Evolutionary conservation across 2,888 invertebrate genomes (phyloP).

Genomic region (Cancer borealis): DNA sequence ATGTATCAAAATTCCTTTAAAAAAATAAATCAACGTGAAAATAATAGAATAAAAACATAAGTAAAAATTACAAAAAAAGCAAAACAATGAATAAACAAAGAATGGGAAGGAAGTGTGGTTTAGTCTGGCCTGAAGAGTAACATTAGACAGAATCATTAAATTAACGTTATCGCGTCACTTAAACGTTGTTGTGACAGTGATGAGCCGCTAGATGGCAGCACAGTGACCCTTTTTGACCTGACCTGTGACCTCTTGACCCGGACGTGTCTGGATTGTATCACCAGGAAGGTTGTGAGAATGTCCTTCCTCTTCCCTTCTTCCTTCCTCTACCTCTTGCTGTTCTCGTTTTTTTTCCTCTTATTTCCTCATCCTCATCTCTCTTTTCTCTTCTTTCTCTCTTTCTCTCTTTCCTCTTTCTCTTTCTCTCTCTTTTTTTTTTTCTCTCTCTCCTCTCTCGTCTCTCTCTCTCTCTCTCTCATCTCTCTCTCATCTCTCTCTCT

Average conservation of each 20-base stretch:
- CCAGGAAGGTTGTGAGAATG: background rate
- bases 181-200: conserved; percentile 18
- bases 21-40: no score
- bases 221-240: conserved; percentile 6
- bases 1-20: no score
- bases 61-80: no score
- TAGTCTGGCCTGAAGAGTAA: background rate
- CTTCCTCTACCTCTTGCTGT: background rate
- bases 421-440: background rate
- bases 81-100: background rate
- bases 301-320: background rate
- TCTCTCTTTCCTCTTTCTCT: background rate
- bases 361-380: background rate
- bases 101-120: background rate
- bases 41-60: no score
- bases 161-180: background rate
- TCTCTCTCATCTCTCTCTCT: background rate
- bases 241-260: conserved; percentile 50
- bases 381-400: background rate
- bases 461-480: background rate
- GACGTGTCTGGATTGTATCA: conserved; percentile 49
- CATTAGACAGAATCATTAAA: background rate
- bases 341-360: background rate
- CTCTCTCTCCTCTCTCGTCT: background rate
- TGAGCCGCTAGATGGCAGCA: background rate